Base-by-base conservation (phyloP, 2,888 invertebrate genomes). In the Diplolepis rosae region DNA sequence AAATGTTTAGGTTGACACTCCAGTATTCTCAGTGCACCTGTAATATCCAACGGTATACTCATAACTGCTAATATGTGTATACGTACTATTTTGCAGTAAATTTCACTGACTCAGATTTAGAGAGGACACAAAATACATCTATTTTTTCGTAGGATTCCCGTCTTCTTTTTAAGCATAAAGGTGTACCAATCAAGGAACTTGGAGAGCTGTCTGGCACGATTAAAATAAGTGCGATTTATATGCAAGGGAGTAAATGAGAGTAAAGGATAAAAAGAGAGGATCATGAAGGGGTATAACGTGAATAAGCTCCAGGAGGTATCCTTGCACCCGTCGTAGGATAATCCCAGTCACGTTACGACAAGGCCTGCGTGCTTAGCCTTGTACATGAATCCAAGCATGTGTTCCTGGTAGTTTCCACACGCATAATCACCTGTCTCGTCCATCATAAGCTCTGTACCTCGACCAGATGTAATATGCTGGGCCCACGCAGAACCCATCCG, bases 381-480 rank as follows among this genome's bases (percentile, higher is more conserved):
- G 72, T 74, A 22, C 24, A 39, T 61, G 61, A 61, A 61, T 61
- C 24, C 6, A 61, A 61, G 69, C 70, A 76, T 71, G 70, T 69
- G 66, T 68, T 72, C 79, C 80, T 84, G 83, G 82, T 85, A 84
- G 85, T 86, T 86, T 85, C 83, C 83, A 84, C 85, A 84, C 85
- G 85, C 86, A 84, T 87, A 87, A 87, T 87, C 87, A 87, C 87
- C 87, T 87, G 87, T 87, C 87, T 87, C 87, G 86, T 87, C 83
- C 87, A 86, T 87, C 87, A 87, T 87, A 85, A 85, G 80, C 70
- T 70, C 77, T 79, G 75, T 75, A 75, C 79, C 76, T 54, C 67
- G 83, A 79, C 82, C 85, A 84, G 85, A 86, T 87, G 87, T 85
- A 86, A 87, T 87, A 82, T 83, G 68, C 69, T 68, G 79, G 79